Conservation (phyloP, 2,797 vertebrate species). For the Sarcophilus harrisii region DNA sequence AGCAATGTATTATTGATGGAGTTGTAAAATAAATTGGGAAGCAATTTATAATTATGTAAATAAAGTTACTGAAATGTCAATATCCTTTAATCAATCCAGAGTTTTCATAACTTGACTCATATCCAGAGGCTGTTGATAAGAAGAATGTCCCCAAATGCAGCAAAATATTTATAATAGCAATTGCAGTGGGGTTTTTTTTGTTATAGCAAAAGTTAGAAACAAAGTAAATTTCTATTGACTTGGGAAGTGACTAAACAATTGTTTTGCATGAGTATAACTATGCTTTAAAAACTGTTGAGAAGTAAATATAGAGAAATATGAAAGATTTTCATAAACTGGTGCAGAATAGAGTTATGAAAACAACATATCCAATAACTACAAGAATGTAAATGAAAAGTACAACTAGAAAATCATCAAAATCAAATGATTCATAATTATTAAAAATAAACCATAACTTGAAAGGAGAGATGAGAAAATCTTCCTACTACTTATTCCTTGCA, state of each 20-base stretch:
- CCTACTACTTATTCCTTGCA: background rate
- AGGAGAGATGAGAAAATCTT: background rate
- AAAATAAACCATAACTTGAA: background rate
- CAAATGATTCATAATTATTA: background rate
- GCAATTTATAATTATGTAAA: background rate
- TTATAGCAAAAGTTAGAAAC: background rate
- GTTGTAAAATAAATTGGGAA: background rate
- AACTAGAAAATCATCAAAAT: background rate
- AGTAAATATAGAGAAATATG: background rate
- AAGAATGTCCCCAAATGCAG: background rate
- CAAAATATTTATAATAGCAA: background rate
- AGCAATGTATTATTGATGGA: background rate
- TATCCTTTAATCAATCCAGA: background rate
- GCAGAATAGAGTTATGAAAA: background rate
- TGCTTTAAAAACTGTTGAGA: background rate
- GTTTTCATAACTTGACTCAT: background rate
- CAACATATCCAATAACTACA: background rate
- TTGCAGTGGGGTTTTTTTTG: background rate
- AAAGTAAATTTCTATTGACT: background rate
- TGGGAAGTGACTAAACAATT: background rate
- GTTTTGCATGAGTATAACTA: background rate
- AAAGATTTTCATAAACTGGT: background rate
- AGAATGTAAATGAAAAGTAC: background rate
- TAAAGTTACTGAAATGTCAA: background rate
- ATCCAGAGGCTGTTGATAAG: background rate